Conservation (phyloP, 2,888 invertebrate species). For the Desoria tigrina region DNA sequence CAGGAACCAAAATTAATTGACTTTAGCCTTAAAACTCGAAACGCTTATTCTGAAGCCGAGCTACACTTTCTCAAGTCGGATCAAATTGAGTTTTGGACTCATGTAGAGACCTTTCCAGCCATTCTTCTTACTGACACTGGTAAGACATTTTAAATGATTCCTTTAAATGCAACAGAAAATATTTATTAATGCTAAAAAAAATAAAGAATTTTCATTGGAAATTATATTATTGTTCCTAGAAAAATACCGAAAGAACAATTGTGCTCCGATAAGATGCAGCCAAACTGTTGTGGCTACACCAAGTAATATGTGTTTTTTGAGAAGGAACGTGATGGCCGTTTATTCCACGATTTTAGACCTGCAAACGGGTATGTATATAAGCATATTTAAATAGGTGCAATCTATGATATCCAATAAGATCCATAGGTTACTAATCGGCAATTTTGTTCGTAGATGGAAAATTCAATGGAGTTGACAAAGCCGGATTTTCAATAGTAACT, state of each 20-base stretch:
- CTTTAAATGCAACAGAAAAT: not conserved
- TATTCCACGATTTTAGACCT: conserved; percentile 3
- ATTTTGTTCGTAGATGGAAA: too few species aligned
- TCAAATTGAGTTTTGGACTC: conserved; percentile 54
- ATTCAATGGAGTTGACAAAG: too few species aligned
- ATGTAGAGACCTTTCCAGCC: conserved; percentile 8
- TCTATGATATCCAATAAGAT: not conserved
- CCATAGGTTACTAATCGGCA: too few species aligned
- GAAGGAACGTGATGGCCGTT: conserved; percentile 9
- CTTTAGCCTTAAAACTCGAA: conserved; percentile 26
- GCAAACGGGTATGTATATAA: conserved; percentile 5
- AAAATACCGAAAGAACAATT: conserved; percentile 2
- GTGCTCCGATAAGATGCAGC: not conserved
- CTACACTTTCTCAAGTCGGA: conserved; percentile 53
- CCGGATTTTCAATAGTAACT: too few species aligned
- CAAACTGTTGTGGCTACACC: not conserved
- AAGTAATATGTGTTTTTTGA: not conserved
- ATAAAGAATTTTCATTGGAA: too few species aligned
- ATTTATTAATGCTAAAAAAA: too few species aligned
- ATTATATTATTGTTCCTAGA: conserved; percentile 3
- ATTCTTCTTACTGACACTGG: conserved; percentile 15
- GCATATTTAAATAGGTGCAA: not conserved
- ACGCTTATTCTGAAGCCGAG: conserved; percentile 24
- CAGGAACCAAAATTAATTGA: conserved; percentile 34
- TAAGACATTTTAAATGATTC: conserved; percentile 3